Evolutionary conservation across 2,113 vertebrate species (phyloP), one percentile per base, ranked within the genome.

Genomic region (Rissa tridactyla): DNA sequence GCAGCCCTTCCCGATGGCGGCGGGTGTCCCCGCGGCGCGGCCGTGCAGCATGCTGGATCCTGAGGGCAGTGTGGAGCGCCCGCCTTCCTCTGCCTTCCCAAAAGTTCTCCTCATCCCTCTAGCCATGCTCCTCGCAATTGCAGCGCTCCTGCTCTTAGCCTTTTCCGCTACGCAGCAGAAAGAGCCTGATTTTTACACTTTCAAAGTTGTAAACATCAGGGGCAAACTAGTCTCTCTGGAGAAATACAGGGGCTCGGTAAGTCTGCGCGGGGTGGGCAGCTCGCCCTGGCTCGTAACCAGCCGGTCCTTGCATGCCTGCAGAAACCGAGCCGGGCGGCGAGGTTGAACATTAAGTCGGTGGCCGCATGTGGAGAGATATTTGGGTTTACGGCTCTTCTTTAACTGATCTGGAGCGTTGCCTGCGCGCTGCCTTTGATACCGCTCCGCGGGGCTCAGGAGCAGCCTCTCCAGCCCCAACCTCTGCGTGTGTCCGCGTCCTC

Each of bases 181-280:
- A 94, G 98, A 98, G 47, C 98, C 98, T 88, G 99, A 99, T 98
- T 99, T 99, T 97, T 99, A 99, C 81, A 98, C 98, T 23, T 99
- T 99, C 94, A 99, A 99, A 97, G 98, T 98, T 20, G 98, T 99
- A 79, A 99, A 99, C 96, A 99, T 99, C 98, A 98, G 99, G 95
- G 99, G 99, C 94, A 99, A 99, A 94, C 88, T 99, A 95, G 99
- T 99, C 70, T 99, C 99, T 46, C 98, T 99, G 98, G 99, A 99
- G 68, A 99, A 99, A 78, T 99, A 99, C 98, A 98, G 99, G 73
- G 99, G 99, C 51, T 99, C 99, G 99, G 99, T 99, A 98, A 99
- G 98, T 98, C 44, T n/a, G 92, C 68, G 42, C 57, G 79, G 88
- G 72, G 10, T 11, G 57, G 70, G 90, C 90, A 55, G 75, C 94